Percentiles rank a stretch among this genome's conserved stretches.
Evolutionary conservation across 2,888 invertebrate genomes (phyloP).

Genomic region (Tinea trinotella): DNA sequence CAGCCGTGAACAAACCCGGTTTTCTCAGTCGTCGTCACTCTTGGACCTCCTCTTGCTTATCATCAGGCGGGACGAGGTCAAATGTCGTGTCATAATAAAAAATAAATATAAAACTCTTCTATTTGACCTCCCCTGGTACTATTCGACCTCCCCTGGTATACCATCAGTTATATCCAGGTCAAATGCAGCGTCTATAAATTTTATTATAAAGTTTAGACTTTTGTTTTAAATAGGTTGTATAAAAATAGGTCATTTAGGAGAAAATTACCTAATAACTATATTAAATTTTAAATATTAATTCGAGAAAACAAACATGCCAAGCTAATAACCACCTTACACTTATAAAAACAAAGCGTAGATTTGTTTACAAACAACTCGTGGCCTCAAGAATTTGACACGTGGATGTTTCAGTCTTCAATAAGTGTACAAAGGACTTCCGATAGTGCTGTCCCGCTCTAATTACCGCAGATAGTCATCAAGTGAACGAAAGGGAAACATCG

Average conservation of each 20-base stretch:
- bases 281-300: not conserved
- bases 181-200: too few relatives aligned
- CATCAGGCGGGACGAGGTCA: too few relatives aligned
- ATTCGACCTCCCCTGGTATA: too few relatives aligned
- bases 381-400: slow-evolving; percentile 40
- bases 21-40: too few relatives aligned
- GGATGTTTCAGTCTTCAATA: slow-evolving; percentile 41
- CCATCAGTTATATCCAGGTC: too few relatives aligned
- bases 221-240: too few relatives aligned
- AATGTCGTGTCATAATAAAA: too few relatives aligned
- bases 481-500: slow-evolving; percentile 52
- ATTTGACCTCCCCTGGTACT: too few relatives aligned
- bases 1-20: too few relatives aligned
- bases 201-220: too few relatives aligned
- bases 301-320: not conserved
- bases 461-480: slow-evolving; percentile 54
- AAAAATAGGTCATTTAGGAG: not conserved
- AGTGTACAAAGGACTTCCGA: slow-evolving; percentile 39
- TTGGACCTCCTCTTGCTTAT: too few relatives aligned
- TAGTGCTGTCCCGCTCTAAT: slow-evolving; percentile 38
- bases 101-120: too few relatives aligned
- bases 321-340: slow-evolving; percentile 32
- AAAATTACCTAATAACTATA: not conserved
- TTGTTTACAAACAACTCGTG: slow-evolving; percentile 30
- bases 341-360: slow-evolving; percentile 43